Conservation (phyloP, 2,888 invertebrate species). For the Lithophane socia region DNA sequence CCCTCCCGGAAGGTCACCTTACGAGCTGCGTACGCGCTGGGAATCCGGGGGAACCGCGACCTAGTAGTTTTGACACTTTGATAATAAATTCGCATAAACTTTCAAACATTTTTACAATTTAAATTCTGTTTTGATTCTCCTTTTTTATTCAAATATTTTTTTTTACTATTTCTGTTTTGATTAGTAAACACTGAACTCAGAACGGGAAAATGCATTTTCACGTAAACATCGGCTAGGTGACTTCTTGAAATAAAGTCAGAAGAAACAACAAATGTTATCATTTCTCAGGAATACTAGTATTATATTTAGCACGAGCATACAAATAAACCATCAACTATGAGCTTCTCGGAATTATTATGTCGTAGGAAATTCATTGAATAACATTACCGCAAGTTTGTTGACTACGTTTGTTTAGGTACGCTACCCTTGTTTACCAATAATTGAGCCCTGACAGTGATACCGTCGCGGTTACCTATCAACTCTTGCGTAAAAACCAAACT, state of each 20-base stretch:
- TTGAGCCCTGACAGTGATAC: slow-evolving; percentile 25
- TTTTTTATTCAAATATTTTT: slow-evolving; percentile 3
- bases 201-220: background rate
- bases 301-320: slow-evolving; percentile 60
- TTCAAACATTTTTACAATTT: slow-evolving; percentile 14
- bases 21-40: slow-evolving; percentile 70
- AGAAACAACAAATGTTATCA: slow-evolving; percentile 32
- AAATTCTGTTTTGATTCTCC: slow-evolving; percentile 20
- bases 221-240: slow-evolving; percentile 32
- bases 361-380: slow-evolving; percentile 67
- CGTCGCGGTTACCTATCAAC: slow-evolving; percentile 10
- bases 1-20: slow-evolving; percentile 88
- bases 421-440: slow-evolving; percentile 40
- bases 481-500: slow-evolving; percentile 34
- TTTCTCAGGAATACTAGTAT: slow-evolving; percentile 33
- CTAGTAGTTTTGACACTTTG: slow-evolving; percentile 69
- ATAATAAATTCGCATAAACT: slow-evolving; percentile 37
- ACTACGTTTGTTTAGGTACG: slow-evolving; percentile 41
- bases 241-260: slow-evolving; percentile 28
- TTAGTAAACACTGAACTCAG: background rate
- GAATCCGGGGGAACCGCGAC: slow-evolving; percentile 75
- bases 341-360: slow-evolving; percentile 59
- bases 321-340: slow-evolving; percentile 55
- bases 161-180: background rate
- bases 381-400: slow-evolving; percentile 58